Evolutionary conservation across 2,113 vertebrate species (phyloP).

Genomic region (Hippocampus abdominalis): DNA sequence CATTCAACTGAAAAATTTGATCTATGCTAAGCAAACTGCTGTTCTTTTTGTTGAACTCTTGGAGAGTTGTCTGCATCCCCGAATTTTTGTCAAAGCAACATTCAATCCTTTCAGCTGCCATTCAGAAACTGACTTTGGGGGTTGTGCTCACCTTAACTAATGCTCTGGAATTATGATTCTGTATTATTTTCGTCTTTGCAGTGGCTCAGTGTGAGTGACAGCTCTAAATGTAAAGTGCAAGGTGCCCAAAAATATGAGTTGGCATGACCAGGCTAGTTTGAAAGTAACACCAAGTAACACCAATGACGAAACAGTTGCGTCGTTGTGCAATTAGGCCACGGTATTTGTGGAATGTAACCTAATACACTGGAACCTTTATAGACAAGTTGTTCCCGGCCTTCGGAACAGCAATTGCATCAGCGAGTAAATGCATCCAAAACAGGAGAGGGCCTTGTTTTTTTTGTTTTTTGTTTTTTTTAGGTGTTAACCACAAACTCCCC

Average conservation of each 20-base stretch:
- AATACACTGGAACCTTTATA: slow-evolving; percentile 44
- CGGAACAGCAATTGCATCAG: slow-evolving; percentile 11
- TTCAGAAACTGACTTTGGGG: slow-evolving; percentile 7
- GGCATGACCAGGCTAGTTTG: slow-evolving; percentile 61
- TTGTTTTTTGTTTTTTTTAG: too few species aligned
- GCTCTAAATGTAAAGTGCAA: slow-evolving; percentile 49
- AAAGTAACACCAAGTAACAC: slow-evolving; percentile 56
- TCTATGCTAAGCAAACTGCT: slow-evolving; percentile 34
- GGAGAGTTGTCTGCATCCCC: slow-evolving; percentile 15
- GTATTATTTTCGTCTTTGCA: slow-evolving; percentile 12
- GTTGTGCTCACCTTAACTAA: slow-evolving; percentile 15
- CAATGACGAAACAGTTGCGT: slow-evolving; percentile 55
- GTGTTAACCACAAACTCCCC: background rate
- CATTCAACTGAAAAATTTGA: slow-evolving; percentile 43
- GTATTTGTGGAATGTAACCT: slow-evolving; percentile 51
- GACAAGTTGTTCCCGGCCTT: slow-evolving; percentile 37
- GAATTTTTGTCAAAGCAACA: slow-evolving; percentile 4
- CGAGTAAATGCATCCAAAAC: background rate
- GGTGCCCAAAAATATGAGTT: slow-evolving; percentile 39
- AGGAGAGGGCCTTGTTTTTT: background rate
- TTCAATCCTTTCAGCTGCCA: background rate
- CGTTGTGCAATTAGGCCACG: slow-evolving; percentile 25
- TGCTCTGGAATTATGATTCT: slow-evolving; percentile 14
- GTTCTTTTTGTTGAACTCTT: background rate
- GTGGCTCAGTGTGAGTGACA: slow-evolving; percentile 36